Conservation (phyloP, 2,113 vertebrate genomes). For the Entelurus aequoreus region DNA sequence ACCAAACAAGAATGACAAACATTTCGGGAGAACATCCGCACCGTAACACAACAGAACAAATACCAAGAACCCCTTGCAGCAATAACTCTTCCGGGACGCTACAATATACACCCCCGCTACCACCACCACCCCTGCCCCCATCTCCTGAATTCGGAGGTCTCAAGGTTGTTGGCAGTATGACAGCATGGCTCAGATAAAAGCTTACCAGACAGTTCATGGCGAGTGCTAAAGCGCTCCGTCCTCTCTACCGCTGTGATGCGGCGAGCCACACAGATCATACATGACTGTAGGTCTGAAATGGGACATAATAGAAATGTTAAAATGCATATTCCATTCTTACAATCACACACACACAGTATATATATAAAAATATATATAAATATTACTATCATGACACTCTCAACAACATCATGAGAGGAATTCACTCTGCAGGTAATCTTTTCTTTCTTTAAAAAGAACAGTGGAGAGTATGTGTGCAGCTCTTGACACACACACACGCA, state of each 20-base stretch:
- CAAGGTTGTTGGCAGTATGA: too few relatives aligned
- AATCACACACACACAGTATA: too few relatives aligned
- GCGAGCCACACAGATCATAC: slow-evolving; percentile 97
- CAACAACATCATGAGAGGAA: slow-evolving; percentile 5
- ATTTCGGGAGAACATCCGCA: too few relatives aligned
- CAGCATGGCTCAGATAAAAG: not conserved
- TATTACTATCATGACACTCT: too few relatives aligned
- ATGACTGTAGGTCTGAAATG: slow-evolving; percentile 88
- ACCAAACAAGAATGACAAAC: too few relatives aligned
- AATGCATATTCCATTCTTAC: not conserved
- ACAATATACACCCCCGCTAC: too few relatives aligned
- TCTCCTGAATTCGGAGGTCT: too few relatives aligned
- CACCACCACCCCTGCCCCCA: too few relatives aligned
- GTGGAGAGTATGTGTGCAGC: slow-evolving; percentile 7
- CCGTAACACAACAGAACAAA: too few relatives aligned
- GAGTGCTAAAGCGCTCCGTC: slow-evolving; percentile 91
- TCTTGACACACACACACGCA: not conserved
- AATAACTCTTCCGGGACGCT: too few relatives aligned
- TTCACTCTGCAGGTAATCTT: not conserved
- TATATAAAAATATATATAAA: too few relatives aligned
- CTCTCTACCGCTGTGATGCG: slow-evolving; percentile 86
- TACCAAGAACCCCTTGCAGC: too few relatives aligned
- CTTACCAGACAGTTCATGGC: slow-evolving; percentile 94
- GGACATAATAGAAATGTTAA: not conserved
- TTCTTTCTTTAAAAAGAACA: slow-evolving; percentile 2